phyloP scores from a whole-genome alignment of 2,113 vertebrate species.

The Crotalus tigris region DNA sequence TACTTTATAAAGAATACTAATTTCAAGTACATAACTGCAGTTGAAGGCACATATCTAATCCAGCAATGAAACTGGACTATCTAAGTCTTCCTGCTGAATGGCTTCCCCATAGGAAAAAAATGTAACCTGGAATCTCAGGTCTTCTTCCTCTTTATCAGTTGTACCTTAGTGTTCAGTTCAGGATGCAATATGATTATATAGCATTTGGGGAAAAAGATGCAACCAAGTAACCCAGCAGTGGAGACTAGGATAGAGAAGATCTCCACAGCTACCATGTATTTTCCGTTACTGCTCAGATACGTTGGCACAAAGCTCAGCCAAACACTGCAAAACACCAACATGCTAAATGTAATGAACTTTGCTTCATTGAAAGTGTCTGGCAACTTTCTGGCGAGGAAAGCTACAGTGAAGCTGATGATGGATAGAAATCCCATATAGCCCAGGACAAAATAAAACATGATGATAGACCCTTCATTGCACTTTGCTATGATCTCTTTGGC shows the following conservation, averaged over 20 bases:
- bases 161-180: background rate
- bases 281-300: background rate
- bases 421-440: background rate
- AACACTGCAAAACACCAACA: background rate
- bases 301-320: background rate
- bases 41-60: background rate
- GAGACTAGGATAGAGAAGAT: background rate
- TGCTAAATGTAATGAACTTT: background rate
- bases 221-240: background rate
- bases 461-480: background rate
- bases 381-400: background rate
- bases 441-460: background rate
- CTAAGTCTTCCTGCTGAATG: background rate
- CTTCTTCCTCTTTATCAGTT: background rate
- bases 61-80: background rate
- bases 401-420: background rate
- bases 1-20: background rate
- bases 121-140: background rate
- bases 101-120: background rate
- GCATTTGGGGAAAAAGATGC: background rate
- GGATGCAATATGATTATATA: background rate
- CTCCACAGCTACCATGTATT: background rate
- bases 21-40: background rate
- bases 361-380: background rate
- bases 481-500: background rate